Evolutionary conservation across 2,797 vertebrate genomes (phyloP).

Genomic region (Fringilla coelebs): DNA sequence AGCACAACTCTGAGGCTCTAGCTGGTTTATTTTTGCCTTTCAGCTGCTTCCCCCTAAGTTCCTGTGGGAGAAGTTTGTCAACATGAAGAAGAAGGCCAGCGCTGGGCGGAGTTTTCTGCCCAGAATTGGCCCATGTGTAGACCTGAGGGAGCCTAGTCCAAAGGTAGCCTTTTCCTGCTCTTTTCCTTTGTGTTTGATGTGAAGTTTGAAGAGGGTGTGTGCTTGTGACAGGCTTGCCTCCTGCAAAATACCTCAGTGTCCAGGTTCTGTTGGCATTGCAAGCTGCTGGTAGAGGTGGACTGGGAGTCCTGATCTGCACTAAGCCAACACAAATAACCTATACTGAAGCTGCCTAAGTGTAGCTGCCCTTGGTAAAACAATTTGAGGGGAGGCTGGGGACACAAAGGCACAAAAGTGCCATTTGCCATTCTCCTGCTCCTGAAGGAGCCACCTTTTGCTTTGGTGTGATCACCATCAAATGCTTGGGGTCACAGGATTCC

Average conservation of each 20-base stretch:
- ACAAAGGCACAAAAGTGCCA: not conserved
- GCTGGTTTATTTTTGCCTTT: not conserved
- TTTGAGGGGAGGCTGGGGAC: not conserved
- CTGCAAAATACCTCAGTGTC: not conserved
- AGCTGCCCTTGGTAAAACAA: too few relatives aligned
- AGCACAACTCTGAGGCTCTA: too few relatives aligned
- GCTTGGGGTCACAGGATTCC: too few relatives aligned
- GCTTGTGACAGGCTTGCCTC: not conserved
- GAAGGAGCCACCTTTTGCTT: not conserved
- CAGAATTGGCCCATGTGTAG: not conserved
- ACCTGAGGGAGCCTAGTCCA: slow-evolving; percentile 60
- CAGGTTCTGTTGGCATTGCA: not conserved
- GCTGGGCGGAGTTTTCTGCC: accelerated
- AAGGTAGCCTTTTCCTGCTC: slow-evolving; percentile 76
- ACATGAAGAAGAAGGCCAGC: too few relatives aligned
- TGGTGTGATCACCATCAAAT: not conserved
- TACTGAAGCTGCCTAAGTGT: not conserved
- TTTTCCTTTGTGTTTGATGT: not conserved
- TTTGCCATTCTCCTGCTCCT: not conserved
- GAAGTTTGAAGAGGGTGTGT: not conserved
- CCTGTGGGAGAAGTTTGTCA: not conserved
- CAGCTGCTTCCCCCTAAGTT: not conserved
- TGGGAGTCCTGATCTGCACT: not conserved
- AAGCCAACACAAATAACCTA: not conserved
- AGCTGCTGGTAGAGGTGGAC: not conserved